Evolutionary conservation across 30 jellyfish, hydroid and myxozoan genomes (phyloP).

Genomic region (Aurelia aurita): DNA sequence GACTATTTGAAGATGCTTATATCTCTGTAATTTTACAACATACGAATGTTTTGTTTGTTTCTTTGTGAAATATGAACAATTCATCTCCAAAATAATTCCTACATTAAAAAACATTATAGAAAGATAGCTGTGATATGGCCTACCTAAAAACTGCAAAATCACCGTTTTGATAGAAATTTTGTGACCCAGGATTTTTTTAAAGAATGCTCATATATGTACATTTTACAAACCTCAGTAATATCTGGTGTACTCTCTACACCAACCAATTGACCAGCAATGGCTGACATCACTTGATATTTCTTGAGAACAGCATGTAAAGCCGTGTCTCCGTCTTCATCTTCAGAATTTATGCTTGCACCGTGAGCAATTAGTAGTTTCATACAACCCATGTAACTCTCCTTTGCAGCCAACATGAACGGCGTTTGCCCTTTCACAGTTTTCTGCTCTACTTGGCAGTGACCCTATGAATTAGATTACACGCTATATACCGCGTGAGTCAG

Average conservation of each 20-base stretch:
- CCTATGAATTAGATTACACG: background rate
- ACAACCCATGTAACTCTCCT: constrained; percentile 50
- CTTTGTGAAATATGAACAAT: too few species aligned
- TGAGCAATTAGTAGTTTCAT: constrained; percentile 26
- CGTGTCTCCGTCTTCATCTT: constrained; percentile 47
- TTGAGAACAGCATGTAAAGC: constrained; percentile 16
- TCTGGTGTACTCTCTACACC: constrained; percentile 45
- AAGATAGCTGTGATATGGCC: too few species aligned
- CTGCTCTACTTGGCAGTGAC: constrained; percentile 8
- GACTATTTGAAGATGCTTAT: too few species aligned
- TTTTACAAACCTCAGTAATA: constrained; percentile 5
- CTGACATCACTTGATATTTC: constrained; percentile 14
- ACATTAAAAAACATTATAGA: too few species aligned
- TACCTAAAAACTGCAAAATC: too few species aligned
- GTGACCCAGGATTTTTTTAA: too few species aligned
- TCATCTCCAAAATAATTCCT: too few species aligned
- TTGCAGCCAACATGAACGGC: constrained; percentile 39
- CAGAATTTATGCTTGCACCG: constrained; percentile 42
- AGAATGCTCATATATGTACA: background rate
- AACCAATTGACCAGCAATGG: constrained; percentile 32
- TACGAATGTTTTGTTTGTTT: too few species aligned
- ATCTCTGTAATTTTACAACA: too few species aligned
- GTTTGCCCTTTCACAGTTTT: constrained; percentile 46
- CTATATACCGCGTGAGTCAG: too few species aligned
- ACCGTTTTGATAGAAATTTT: too few species aligned